A percentile compares a stretch with the other conserved stretches of the same genome.
These are phyloP conservation scores for Notocelia uddmanniana DNA, from an alignment of 2,888 invertebrate genomes.

Conservation along the genomic window DNA sequence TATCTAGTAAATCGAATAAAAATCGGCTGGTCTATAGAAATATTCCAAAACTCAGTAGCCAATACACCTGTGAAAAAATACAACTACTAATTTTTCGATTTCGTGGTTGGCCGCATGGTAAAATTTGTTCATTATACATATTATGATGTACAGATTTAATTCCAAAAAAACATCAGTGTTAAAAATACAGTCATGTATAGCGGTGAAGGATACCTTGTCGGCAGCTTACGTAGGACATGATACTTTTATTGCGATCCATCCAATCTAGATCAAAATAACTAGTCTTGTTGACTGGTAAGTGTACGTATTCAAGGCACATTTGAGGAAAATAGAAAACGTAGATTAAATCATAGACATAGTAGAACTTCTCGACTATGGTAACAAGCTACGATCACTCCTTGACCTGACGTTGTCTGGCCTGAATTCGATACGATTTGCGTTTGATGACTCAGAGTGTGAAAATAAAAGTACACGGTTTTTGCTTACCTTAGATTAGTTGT, in stretches of 20 bases:
- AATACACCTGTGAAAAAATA: no score
- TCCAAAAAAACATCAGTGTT: no score
- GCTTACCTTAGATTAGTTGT: conserved; percentile 5
- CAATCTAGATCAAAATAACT: no score
- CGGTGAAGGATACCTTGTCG: not conserved
- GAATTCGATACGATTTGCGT: conserved; percentile 16
- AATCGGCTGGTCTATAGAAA: no score
- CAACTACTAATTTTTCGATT: no score
- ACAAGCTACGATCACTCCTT: not conserved
- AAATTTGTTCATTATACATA: no score
- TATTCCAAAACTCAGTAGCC: no score
- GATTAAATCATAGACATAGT: not conserved
- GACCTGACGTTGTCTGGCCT: conserved; percentile 18
- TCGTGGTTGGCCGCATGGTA: no score
- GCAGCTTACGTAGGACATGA: not conserved
- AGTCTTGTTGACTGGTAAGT: not conserved
- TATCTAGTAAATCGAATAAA: no score
- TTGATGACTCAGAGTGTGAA: conserved; percentile 29
- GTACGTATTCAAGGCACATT: not conserved
- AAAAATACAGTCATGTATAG: no score
- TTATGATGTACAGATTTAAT: no score
- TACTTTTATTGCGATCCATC: not conserved
- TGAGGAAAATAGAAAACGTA: not conserved
- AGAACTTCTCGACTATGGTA: not conserved
- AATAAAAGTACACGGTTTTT: conserved; percentile 25